These are phyloP conservation scores for Crenuchus spilurus DNA, from an alignment of 2,797 vertebrate species.

Conservation along the genomic window DNA sequence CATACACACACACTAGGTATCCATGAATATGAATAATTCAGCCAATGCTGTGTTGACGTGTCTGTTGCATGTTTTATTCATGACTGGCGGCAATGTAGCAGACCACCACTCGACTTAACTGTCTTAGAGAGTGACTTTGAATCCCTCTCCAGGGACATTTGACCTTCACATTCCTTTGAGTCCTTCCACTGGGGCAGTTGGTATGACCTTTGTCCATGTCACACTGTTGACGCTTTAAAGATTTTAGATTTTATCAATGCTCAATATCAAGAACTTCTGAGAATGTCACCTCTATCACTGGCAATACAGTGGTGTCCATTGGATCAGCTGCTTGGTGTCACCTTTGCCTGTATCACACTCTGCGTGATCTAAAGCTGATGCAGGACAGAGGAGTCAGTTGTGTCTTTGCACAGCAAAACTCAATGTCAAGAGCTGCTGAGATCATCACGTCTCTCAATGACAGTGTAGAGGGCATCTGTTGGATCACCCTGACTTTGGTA, in stretches of 20 bases:
- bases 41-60: constrained; percentile 65
- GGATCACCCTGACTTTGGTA: constrained; percentile 4
- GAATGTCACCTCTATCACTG: too few relatives aligned
- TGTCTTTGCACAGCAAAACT: constrained; percentile 36
- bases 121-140: constrained; percentile 10
- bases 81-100: constrained; percentile 33
- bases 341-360: too few relatives aligned
- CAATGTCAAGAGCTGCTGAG: constrained; percentile 31
- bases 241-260: neutral
- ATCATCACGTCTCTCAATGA: constrained; percentile 24
- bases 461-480: constrained; percentile 9
- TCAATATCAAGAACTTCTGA: neutral
- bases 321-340: too few relatives aligned
- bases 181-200: constrained; percentile 13
- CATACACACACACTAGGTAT: constrained; percentile 29
- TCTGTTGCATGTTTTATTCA: constrained; percentile 80
- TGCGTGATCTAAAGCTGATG: constrained; percentile 13
- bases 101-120: neutral
- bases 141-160: constrained; percentile 10
- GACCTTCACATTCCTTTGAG: constrained; percentile 16
- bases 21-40: constrained; percentile 62
- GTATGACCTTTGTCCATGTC: constrained; percentile 6
- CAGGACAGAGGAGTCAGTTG: constrained; percentile 23
- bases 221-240: neutral
- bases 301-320: too few relatives aligned